Base-by-base conservation (phyloP, 2,113 vertebrate genomes). In the Erinaceus europaeus region DNA sequence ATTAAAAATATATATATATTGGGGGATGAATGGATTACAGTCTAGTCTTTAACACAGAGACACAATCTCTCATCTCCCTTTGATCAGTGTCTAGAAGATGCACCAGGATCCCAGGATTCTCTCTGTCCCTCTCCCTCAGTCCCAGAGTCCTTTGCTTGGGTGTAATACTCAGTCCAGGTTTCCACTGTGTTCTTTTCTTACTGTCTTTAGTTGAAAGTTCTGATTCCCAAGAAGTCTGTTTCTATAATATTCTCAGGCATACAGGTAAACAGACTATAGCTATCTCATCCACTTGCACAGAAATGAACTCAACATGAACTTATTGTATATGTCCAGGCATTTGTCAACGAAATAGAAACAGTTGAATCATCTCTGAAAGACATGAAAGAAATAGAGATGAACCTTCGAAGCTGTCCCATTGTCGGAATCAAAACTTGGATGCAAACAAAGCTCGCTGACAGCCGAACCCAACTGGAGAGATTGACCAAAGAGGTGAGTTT, bases 401-500 rank as follows among this genome's bases (percentile, higher is more conserved):
- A 93, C 27, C 95, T 99, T 72, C 98, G 96, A 96, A 91, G 91
- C 52, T 95, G 97, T 44, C 96, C 98, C 83, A 57, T 98, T 65
- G 90, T 95, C 18, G 96, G 96, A 73, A 91, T 99, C 91, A 94
- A 95, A 95, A 96, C 95, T 11, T 98, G 98, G 98, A 95, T 98
- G 61, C 98, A 98, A 92, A 95, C 96, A 17, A 97, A 96, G 57
- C 90, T 98, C 6, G 93, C 69, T 0, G 97, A 98, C 76, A 97
- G 90, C 73, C 98, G 97, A 91, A 94, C 92, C 23, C 98, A 98
- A 1, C 97, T 98, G 98, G 98, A 98, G 67, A 95, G 94, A 59
- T 96, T 98, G 61, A 98, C 97, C 96, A 98, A 98, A 93, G 98
- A 98, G 98, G 99, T 99, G 93, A 96, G 95, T 76, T 93, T 87